Percentiles rank a stretch among this genome's conserved stretches.
phyloP scores from a whole-genome alignment of 2,888 invertebrate genomes.

The Spilarctia lutea region DNA sequence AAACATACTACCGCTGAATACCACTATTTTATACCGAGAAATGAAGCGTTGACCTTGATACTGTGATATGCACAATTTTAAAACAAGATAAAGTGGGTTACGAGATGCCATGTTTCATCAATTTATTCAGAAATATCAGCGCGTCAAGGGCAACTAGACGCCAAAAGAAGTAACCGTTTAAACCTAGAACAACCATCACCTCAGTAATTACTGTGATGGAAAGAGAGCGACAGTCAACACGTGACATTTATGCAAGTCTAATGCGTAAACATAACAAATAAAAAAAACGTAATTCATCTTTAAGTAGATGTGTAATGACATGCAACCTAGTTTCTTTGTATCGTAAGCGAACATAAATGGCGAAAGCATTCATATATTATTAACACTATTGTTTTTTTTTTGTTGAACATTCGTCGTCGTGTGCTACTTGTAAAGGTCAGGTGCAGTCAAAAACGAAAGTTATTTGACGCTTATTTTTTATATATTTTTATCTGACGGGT shows the following conservation, averaged over 20 bases:
- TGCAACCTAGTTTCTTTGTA: neutral
- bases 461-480: neutral
- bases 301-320: neutral
- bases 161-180: neutral
- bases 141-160: neutral
- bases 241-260: neutral
- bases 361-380: constrained; percentile 3
- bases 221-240: neutral
- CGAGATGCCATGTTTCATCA: neutral
- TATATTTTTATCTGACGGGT: neutral
- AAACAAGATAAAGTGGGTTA: neutral
- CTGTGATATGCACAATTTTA: neutral
- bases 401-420: neutral
- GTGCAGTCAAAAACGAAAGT: neutral
- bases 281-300: neutral
- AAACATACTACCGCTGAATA: neutral
- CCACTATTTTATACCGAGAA: neutral
- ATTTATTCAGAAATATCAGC: neutral
- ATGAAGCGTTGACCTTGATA: neutral
- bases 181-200: neutral
- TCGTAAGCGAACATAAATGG: neutral
- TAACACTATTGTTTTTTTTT: constrained; percentile 4
- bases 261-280: neutral
- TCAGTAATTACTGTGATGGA: neutral
- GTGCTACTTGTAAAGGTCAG: constrained; percentile 5